Base-by-base conservation (phyloP, 2,797 vertebrate species). In the Alosa sapidissima region DNA sequence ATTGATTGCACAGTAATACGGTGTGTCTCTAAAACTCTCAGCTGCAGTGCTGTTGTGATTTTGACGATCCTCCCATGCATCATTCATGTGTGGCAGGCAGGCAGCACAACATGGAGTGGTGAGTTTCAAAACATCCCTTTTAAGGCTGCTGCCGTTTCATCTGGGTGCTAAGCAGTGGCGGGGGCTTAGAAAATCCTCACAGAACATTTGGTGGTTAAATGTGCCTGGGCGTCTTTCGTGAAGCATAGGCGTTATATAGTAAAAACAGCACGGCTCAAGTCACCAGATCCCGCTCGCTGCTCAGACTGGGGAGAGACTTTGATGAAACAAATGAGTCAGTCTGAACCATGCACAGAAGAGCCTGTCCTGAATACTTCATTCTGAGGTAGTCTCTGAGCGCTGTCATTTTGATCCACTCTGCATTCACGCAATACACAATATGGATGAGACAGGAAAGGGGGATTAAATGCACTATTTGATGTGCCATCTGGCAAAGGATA, bases 401-500 rank as follows among this genome's bases (percentile, higher is more conserved):
- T 85, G 84, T 49, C 68, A 85, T 86, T 89, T 88, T 68, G 82
- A 85, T 86, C 41, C 60, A 6, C 83, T 45, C 81, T 55, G 55
- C 21, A 47, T 28, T 28, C 28, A 28, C 36, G 45, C 72, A 62
- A 60, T 86, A 65, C 84, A 83, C 88, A 68, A 88, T 87, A 82
- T 87, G 82, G 81, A 85, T 87, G 78, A 88, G 82, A 68, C 82
- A 87, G 84, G n/a, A 81, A 84, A 86, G 83, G 86, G 89, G 83
- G 86, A 90, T 90, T 81, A 48, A 85, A 86, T 24, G 60, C 81
- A 84, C 54, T 83, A 82, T 86, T 88, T 89, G 83, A 85, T 85
- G 88, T 82, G 72, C 82, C 87, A 87, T 88, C 86, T 85, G 87
- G 83, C 62, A 5, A 55, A 4, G 54, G 16, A 55, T 55, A 55